phyloP scores from a whole-genome alignment of 2,797 vertebrate species.

The Thripadectes ignobilis region DNA sequence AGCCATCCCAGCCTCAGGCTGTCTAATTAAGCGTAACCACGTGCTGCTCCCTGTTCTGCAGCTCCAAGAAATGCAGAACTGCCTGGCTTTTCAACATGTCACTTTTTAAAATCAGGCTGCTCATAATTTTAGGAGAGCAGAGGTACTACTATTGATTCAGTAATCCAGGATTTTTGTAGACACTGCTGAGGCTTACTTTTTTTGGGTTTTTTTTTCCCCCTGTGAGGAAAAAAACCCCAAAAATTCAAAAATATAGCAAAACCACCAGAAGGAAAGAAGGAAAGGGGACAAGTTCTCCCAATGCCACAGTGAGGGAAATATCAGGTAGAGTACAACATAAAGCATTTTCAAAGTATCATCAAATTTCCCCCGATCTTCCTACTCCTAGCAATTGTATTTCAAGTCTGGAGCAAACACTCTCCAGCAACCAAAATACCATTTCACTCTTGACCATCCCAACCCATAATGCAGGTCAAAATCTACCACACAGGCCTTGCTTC shows the following conservation, averaged over 20 bases:
- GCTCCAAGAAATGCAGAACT: neutral
- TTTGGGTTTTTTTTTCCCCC: neutral
- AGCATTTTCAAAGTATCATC: neutral
- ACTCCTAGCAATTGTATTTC: neutral
- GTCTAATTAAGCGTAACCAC: neutral
- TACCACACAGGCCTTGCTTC: neutral
- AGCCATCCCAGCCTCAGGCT: neutral
- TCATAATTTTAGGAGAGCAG: neutral
- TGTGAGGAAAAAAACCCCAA: neutral
- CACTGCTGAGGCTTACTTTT: neutral
- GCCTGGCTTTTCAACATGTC: neutral
- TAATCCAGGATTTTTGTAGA: neutral
- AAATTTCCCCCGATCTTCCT: neutral
- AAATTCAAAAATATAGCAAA: neutral
- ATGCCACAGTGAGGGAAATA: neutral
- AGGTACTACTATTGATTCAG: neutral
- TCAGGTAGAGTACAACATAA: neutral
- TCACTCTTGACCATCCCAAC: neutral
- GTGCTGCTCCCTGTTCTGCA: neutral
- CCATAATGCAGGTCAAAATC: neutral
- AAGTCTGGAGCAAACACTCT: neutral
- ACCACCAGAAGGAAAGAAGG: neutral
- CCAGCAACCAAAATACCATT: neutral
- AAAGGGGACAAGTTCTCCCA: neutral
- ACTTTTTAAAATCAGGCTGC: neutral